Percentiles rank a stretch among this genome's conserved stretches.
These are phyloP conservation scores for Naso thynnoides DNA, from an alignment of 2,797 vertebrate species.

Conservation along the genomic window DNA sequence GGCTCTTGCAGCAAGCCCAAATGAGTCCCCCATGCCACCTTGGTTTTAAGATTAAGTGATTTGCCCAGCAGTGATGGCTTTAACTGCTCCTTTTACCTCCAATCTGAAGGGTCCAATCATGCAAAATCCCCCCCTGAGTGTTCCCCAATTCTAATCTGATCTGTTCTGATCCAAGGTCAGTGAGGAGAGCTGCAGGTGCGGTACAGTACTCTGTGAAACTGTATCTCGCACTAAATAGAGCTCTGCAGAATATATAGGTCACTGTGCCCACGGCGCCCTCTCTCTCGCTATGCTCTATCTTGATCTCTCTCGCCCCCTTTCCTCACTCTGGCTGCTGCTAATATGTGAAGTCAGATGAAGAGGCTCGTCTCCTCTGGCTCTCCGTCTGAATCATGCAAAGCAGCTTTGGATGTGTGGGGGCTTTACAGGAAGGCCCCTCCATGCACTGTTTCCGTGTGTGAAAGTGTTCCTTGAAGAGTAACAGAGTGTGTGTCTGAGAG, in stretches of 20 bases:
- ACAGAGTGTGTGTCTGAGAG: not conserved
- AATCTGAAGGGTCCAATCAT: conserved; percentile 19
- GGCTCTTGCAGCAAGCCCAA: not conserved
- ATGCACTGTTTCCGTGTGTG: conserved; percentile 28
- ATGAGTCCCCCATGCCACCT: not conserved
- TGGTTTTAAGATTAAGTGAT: conserved; percentile 1
- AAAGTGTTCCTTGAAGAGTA: no score
- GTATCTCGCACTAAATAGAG: conserved; percentile 34
- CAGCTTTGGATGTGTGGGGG: conserved; percentile 71
- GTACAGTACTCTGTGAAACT: conserved; percentile 37
- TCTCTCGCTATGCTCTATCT: conserved; percentile 27
- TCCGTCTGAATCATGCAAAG: conserved; percentile 75
- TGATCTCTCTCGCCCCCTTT: conserved; percentile 21
- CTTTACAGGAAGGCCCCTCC: conserved; percentile 43
- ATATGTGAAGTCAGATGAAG: conserved; percentile 76
- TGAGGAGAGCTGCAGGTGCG: conserved; percentile 52
- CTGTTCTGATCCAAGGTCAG: conserved; percentile 58
- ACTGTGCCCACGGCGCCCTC: conserved; percentile 70
- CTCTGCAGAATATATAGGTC: conserved; percentile 75
- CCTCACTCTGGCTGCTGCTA: conserved; percentile 55
- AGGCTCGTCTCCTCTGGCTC: conserved; percentile 62
- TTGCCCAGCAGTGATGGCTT: not conserved
- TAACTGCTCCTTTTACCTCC: conserved; percentile 4
- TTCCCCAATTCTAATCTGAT: conserved; percentile 36
- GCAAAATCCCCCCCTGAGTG: conserved; percentile 12